Conservation (phyloP, 2,797 vertebrate genomes). For the Pampus argenteus region DNA sequence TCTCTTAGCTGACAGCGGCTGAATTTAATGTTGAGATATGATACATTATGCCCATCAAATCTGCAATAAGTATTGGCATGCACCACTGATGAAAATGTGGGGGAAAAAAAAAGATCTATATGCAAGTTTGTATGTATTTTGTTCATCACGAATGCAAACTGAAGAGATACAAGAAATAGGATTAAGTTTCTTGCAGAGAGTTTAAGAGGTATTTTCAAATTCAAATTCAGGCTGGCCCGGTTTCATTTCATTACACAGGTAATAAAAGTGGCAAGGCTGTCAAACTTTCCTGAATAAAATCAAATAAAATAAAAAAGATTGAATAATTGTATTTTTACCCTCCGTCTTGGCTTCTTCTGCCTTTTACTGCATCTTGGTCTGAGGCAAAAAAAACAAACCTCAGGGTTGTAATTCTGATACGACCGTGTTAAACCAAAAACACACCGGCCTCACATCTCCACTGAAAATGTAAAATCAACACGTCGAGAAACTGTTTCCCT, state of each 20-base stretch:
- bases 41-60: constrained; percentile 17
- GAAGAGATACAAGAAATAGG: neutral
- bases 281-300: constrained; percentile 31
- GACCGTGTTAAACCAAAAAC: constrained; percentile 59
- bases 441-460: constrained; percentile 31
- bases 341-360: constrained; percentile 31
- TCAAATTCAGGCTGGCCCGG: constrained; percentile 13
- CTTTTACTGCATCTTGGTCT: constrained; percentile 39
- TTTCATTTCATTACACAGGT: constrained; percentile 15
- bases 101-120: too few relatives aligned
- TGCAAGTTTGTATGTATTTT: neutral
- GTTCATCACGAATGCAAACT: neutral
- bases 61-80: neutral
- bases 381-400: constrained; percentile 57
- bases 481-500: constrained; percentile 37
- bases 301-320: constrained; percentile 6
- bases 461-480: constrained; percentile 58
- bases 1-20: constrained; percentile 32
- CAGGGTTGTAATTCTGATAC: constrained; percentile 56
- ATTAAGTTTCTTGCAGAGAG: neutral
- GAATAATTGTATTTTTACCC: constrained; percentile 40
- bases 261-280: constrained; percentile 36
- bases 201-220: constrained; percentile 25
- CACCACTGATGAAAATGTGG: constrained; percentile 5
- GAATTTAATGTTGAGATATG: constrained; percentile 38